Base-by-base conservation (phyloP, 2,113 vertebrate species). In the Crocuta crocuta region DNA sequence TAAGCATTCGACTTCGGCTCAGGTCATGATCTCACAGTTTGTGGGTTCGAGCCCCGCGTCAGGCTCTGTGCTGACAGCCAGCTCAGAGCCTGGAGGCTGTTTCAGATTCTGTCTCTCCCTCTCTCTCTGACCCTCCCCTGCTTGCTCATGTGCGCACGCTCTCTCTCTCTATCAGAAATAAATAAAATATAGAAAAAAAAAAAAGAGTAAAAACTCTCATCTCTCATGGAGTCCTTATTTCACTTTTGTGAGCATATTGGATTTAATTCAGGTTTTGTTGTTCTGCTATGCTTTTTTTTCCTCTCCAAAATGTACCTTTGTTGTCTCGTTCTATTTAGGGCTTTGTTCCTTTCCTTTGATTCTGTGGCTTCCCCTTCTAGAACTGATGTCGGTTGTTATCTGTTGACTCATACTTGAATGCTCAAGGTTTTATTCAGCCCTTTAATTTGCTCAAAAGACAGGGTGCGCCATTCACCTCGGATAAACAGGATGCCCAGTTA, bases 381-480 rank as follows among this genome's bases (percentile, higher is more conserved):
- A 84, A 81, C 85, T 82, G 13, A 55, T 82, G 92, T n/a, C 39
- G 7, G 11, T 71, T 89, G 76, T 95, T 78, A 73, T 89, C 86
- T 97, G 79, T 26, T 97, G 96, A 98, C 86, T 89, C 89, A 84
- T 39, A 21, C 55, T 80, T 76, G 70, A 94, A 39, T 28, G 21
- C 28, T 94, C 35, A 84, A 92, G 70, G 93, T 90, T 98, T 97
- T 87, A 88, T 43, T 83, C 73, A 23, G 83, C 31, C 89, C 93
- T 96, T 87, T 97, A 92, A 96, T 97, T 95, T 83, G 45, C 73
- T 89, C 1, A 43, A n/a, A 95, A 89, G 65, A 80, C 55, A 78
- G 61, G 79, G 48, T 53, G 26, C n/a, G 12, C 89, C 80, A 96
- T 45, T 95, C 66, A 86, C 48, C 33, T 86, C 39, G 17, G 70